These are phyloP conservation scores for Brachystomella parvula DNA, from an alignment of 1,140 invertebrate genomes.

Conservation along the genomic window DNA sequence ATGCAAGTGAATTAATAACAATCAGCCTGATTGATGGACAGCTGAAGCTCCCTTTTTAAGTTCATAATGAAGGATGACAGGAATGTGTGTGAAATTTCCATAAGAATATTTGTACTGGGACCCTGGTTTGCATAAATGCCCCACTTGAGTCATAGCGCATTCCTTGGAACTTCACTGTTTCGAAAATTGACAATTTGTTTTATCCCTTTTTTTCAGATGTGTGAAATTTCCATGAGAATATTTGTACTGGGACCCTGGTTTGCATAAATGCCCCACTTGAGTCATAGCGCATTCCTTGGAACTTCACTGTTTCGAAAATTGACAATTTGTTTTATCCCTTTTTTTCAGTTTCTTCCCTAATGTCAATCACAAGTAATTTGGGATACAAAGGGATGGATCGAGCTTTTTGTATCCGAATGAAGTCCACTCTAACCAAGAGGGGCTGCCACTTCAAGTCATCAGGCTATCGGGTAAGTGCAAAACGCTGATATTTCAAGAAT, in stretches of 20 bases:
- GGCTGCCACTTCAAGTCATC: slow-evolving; percentile 97
- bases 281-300: neutral
- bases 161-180: too few relatives aligned
- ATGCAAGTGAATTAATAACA: slow-evolving; percentile 3
- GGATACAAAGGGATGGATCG: slow-evolving; percentile 78
- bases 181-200: too few relatives aligned
- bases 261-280: neutral
- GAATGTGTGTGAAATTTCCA: too few relatives aligned
- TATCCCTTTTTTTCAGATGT: too few relatives aligned
- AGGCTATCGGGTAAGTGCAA: slow-evolving; percentile 81
- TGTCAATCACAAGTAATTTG: slow-evolving; percentile 65
- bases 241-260: neutral
- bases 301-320: too few relatives aligned
- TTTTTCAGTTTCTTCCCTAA: slow-evolving; percentile 69
- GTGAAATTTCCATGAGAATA: too few relatives aligned
- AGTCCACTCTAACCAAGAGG: slow-evolving; percentile 91
- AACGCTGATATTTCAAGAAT: neutral
- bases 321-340: too few relatives aligned
- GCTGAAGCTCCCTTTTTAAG: neutral
- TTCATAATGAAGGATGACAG: slow-evolving; percentile 6
- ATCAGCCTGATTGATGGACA: slow-evolving; percentile 7
- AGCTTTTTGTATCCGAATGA: slow-evolving; percentile 94
- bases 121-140: neutral
- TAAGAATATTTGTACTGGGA: too few relatives aligned
- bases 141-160: neutral